Evolutionary conservation across 2,113 vertebrate species (phyloP).

Genomic region (Catharus bicknelli): DNA sequence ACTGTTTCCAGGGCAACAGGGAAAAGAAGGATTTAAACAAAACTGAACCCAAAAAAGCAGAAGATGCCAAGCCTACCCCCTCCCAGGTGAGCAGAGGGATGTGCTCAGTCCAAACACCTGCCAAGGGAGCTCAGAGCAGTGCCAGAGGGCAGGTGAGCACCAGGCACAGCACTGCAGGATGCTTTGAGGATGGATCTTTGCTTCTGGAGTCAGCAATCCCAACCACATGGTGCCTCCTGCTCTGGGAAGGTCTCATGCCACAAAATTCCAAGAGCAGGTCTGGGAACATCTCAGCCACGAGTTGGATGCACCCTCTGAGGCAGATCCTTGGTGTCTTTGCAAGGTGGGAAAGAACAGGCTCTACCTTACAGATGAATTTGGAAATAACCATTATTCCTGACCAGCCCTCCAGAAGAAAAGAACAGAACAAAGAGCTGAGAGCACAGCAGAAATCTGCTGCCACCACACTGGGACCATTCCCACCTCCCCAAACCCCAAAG

Average conservation of each 20-base stretch:
- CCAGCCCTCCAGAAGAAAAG: neutral
- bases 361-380: neutral
- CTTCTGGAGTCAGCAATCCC: neutral
- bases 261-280: neutral
- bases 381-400: neutral
- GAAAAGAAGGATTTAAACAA: neutral
- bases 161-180: accelerated
- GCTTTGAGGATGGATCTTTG: neutral
- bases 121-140: accelerated
- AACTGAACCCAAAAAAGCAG: neutral
- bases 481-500: neutral
- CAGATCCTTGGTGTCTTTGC: neutral
- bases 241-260: neutral
- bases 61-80: neutral
- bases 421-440: accelerated
- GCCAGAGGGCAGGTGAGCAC: neutral
- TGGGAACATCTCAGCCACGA: neutral
- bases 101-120: neutral
- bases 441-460: neutral
- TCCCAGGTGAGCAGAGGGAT: neutral
- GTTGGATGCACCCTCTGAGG: neutral
- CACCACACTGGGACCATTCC: accelerated
- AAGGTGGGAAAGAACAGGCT: neutral
- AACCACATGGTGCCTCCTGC: neutral
- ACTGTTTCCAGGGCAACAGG: conserved; percentile 56